These are phyloP conservation scores for Sweltsa coloradensis DNA, from an alignment of 1,140 invertebrate species.

Conservation along the genomic window DNA sequence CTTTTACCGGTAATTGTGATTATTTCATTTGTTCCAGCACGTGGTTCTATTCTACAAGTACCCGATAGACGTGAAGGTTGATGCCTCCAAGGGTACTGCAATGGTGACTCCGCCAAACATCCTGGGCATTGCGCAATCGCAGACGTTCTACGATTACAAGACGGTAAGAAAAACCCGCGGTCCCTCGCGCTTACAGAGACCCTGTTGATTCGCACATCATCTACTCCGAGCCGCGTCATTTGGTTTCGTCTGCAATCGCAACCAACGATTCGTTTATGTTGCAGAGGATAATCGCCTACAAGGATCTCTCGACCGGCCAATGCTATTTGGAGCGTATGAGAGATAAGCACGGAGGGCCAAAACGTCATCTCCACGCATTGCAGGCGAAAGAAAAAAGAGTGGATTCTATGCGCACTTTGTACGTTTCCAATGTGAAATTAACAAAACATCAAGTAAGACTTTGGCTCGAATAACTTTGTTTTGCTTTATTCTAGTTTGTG, in stretches of 20 bases:
- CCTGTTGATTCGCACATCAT: not conserved
- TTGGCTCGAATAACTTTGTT: not conserved
- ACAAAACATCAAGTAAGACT: constrained; percentile 25
- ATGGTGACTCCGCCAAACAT: constrained; percentile 11
- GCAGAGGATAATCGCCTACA: constrained; percentile 27
- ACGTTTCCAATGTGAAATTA: constrained; percentile 17
- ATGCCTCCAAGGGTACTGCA: constrained; percentile 1
- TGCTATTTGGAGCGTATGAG: constrained; percentile 27
- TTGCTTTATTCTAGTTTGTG: not conserved
- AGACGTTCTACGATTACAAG: constrained; percentile 22
- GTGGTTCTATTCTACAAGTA: constrained; percentile 8
- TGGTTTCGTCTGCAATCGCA: not conserved
- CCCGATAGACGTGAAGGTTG: constrained; percentile 6
- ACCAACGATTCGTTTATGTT: not conserved
- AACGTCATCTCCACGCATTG: not conserved
- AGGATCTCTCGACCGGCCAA: constrained; percentile 16
- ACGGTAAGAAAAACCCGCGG: constrained; percentile 21
- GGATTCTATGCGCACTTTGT: constrained; percentile 17
- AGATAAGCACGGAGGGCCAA: not conserved
- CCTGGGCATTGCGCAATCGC: constrained; percentile 5
- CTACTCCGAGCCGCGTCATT: not conserved
- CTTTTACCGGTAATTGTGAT: too few relatives aligned
- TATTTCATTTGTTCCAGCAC: too few relatives aligned
- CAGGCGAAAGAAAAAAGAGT: not conserved
- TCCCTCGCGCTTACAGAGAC: not conserved